A percentile compares a stretch with the other conserved stretches of the same genome.
These are phyloP conservation scores for Actias luna DNA, from an alignment of 2,888 invertebrate species.

Conservation along the genomic window DNA sequence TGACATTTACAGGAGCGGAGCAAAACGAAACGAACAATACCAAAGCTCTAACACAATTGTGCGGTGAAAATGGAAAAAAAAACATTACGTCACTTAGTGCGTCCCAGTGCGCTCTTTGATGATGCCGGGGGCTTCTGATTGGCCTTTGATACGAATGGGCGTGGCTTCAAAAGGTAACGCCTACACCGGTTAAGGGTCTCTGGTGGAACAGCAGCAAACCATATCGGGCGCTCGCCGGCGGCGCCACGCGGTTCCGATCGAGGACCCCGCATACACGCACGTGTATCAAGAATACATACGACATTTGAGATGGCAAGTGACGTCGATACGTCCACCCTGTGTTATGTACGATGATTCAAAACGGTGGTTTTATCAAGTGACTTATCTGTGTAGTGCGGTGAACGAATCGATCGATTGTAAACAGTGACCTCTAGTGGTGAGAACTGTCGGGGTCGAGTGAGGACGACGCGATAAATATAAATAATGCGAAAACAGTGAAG, in stretches of 20 bases:
- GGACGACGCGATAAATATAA: constrained; percentile 34
- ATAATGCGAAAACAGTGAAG: constrained; percentile 35
- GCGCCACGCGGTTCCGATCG: constrained; percentile 65
- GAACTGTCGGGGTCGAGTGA: not conserved
- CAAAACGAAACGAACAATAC: constrained; percentile 10
- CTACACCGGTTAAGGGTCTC: constrained; percentile 68
- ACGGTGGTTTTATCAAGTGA: not conserved
- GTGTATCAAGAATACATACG: constrained; percentile 39
- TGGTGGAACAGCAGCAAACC: constrained; percentile 63
- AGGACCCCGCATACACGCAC: constrained; percentile 50
- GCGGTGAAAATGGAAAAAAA: constrained; percentile 55
- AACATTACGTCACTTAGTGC: constrained; percentile 69
- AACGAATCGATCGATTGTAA: constrained; percentile 52
- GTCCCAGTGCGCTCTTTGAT: constrained; percentile 73
- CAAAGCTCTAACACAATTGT: constrained; percentile 45
- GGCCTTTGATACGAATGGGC: constrained; percentile 54
- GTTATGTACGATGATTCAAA: not conserved
- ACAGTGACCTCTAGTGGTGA: constrained; percentile 59
- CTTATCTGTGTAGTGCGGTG: not conserved
- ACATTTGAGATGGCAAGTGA: not conserved
- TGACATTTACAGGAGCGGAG: not conserved
- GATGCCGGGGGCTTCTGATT: constrained; percentile 53
- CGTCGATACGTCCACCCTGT: not conserved
- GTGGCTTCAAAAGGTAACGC: constrained; percentile 60
- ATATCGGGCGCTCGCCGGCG: constrained; percentile 74